A percentile compares a stretch with the other conserved stretches of the same genome.
Evolutionary conservation across 2,797 vertebrate genomes (phyloP).

Genomic region (Somateria mollissima): DNA sequence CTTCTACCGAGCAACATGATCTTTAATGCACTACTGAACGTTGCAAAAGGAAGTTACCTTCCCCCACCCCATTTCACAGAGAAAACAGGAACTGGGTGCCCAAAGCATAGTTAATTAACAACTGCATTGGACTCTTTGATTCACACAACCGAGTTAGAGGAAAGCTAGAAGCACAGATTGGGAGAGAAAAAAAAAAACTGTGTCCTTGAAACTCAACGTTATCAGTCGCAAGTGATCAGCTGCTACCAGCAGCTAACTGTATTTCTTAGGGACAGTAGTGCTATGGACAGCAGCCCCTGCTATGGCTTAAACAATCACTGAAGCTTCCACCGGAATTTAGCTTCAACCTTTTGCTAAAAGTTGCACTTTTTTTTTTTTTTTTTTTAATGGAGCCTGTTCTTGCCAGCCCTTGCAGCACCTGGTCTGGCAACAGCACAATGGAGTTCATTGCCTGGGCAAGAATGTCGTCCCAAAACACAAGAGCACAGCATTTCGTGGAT

Average conservation of each 20-base stretch:
- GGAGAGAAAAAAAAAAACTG: constrained; percentile 52
- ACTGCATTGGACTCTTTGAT: constrained; percentile 65
- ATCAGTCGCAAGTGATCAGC: constrained; percentile 9
- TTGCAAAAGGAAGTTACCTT: constrained; percentile 67
- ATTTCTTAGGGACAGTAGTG: not conserved
- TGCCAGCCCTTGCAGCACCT: not conserved
- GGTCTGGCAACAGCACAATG: not conserved
- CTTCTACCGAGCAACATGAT: not conserved
- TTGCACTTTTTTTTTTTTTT: not conserved
- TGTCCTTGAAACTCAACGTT: constrained; percentile 29
- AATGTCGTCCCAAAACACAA: not conserved
- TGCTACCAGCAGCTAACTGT: not conserved
- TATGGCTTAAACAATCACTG: accelerated
- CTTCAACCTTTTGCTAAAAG: not conserved
- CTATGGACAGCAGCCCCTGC: not conserved
- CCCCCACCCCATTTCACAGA: constrained; percentile 54
- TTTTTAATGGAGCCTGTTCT: not conserved
- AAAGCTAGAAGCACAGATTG: constrained; percentile 73
- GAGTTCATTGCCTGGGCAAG: not conserved
- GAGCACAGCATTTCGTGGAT: not conserved
- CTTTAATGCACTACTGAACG: constrained; percentile 27
- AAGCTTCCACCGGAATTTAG: not conserved
- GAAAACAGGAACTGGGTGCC: constrained; percentile 76
- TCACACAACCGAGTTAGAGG: constrained; percentile 48
- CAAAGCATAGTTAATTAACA: constrained; percentile 76